Conservation (phyloP, 2,888 invertebrate species). For the Drepanosiphum platanoidis region DNA sequence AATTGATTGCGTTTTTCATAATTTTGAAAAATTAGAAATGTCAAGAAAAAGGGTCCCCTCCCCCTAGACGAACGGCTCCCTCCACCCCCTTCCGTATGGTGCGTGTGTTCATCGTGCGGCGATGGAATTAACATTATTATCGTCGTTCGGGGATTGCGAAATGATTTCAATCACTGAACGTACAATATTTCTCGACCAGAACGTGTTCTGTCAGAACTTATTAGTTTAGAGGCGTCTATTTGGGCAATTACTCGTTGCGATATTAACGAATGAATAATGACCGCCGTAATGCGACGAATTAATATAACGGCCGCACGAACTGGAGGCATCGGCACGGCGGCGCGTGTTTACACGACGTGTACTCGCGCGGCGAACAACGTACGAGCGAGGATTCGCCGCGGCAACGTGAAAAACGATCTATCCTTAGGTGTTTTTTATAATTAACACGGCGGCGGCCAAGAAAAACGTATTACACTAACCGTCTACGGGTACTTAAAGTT, state of each 20-base stretch:
- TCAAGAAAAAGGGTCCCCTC: too few species aligned
- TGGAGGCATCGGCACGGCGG: neutral
- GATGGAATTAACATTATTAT: neutral
- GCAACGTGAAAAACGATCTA: constrained; percentile 29
- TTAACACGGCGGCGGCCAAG: constrained; percentile 5
- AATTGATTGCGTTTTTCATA: too few species aligned
- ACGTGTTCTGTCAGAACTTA: constrained; percentile 11
- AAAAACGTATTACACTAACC: too few species aligned
- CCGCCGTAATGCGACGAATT: constrained; percentile 12
- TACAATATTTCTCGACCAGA: neutral
- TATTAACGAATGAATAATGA: constrained; percentile 29
- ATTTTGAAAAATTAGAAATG: too few species aligned
- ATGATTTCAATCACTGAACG: neutral
- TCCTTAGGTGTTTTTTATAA: neutral
- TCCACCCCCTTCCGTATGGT: too few species aligned
- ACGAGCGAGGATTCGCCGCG: neutral
- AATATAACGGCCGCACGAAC: constrained; percentile 15
- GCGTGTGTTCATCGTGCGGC: neutral
- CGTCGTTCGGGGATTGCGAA: neutral
- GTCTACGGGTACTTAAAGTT: constrained; percentile 18
- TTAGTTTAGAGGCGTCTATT: constrained; percentile 10
- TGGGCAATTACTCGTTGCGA: neutral
- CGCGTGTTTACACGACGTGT: neutral
- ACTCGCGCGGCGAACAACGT: neutral
- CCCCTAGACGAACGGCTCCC: too few species aligned